A percentile compares a stretch with the other conserved stretches of the same genome.
Evolutionary conservation across 2,888 invertebrate species (phyloP).

Genomic region (Matsumyia berberina): DNA sequence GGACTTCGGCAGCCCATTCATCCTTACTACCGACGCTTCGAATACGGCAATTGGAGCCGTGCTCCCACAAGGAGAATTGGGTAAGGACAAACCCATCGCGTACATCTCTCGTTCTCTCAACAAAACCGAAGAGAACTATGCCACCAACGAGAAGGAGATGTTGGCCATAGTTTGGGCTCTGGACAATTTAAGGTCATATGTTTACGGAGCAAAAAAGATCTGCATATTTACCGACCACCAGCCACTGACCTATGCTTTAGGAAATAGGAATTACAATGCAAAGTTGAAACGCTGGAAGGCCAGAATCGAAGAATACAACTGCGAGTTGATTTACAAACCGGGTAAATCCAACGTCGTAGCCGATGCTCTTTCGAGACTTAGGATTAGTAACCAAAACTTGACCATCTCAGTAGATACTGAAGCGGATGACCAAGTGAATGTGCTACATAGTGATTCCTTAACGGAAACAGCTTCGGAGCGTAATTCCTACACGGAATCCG

Average conservation of each 20-base stretch:
- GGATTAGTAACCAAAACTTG: neutral
- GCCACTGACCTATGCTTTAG: conserved; percentile 32
- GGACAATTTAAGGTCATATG: conserved; percentile 49
- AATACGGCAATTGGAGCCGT: too few species aligned
- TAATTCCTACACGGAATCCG: too few species aligned
- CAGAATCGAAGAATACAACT: conserved; percentile 6
- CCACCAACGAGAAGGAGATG: conserved; percentile 61
- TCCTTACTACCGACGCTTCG: conserved; percentile 5
- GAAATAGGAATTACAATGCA: conserved; percentile 43
- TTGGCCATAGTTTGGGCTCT: conserved; percentile 56
- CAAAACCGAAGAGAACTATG: neutral
- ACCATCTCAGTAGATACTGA: neutral
- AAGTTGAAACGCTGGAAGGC: conserved; percentile 35
- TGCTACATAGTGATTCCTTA: too few species aligned
- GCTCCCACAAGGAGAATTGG: neutral
- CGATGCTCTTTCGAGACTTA: neutral
- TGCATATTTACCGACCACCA: conserved; percentile 60
- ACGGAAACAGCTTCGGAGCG: too few species aligned
- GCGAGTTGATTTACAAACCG: neutral
- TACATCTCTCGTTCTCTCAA: neutral
- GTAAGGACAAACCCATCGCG: neutral
- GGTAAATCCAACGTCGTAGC: neutral
- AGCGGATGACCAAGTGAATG: too few species aligned
- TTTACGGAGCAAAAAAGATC: conserved; percentile 56
- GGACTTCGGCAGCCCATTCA: conserved; percentile 57